These are phyloP conservation scores for Latrodectus hesperus DNA, from an alignment of 2,888 invertebrate genomes.

Conservation along the genomic window DNA sequence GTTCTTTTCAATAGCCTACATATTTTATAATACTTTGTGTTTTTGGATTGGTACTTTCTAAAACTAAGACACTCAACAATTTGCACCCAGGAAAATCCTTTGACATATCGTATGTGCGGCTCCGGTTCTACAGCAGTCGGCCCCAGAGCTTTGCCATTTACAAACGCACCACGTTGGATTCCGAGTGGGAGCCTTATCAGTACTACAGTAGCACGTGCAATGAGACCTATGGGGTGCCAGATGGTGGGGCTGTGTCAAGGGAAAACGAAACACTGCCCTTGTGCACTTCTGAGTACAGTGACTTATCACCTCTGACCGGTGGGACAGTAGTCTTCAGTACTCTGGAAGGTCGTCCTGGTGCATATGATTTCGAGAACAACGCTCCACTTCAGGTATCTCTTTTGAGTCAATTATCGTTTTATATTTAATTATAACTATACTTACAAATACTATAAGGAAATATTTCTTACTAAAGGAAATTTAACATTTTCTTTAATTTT, in stretches of 20 bases:
- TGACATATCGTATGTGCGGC: constrained; percentile 95
- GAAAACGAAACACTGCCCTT: constrained; percentile 92
- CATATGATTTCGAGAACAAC: constrained; percentile 92
- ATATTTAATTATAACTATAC: too few relatives aligned
- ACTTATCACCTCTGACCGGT: constrained; percentile 96
- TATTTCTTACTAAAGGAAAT: too few relatives aligned
- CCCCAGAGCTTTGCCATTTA: constrained; percentile 98
- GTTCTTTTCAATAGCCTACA: too few relatives aligned
- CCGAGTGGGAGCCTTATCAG: constrained; percentile 91
- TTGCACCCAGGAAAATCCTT: constrained; percentile 88
- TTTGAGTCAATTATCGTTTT: too few relatives aligned
- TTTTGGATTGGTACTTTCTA: too few relatives aligned
- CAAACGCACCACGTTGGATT: constrained; percentile 85
- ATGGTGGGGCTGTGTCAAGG: constrained; percentile 84
- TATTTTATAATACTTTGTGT: too few relatives aligned
- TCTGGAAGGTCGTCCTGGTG: constrained; percentile 93
- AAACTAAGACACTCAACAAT: background rate
- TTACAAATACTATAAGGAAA: too few relatives aligned
- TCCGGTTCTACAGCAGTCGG: constrained; percentile 94
- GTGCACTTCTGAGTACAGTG: constrained; percentile 98
- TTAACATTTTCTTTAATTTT: too few relatives aligned
- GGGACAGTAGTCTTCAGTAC: constrained; percentile 98
- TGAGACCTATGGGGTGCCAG: constrained; percentile 90
- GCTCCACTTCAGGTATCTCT: constrained; percentile 86
- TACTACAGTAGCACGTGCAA: constrained; percentile 95